Evolutionary conservation across 2,113 vertebrate species (phyloP), one percentile per base, ranked within the genome.

Genomic region (Lepus europaeus): DNA sequence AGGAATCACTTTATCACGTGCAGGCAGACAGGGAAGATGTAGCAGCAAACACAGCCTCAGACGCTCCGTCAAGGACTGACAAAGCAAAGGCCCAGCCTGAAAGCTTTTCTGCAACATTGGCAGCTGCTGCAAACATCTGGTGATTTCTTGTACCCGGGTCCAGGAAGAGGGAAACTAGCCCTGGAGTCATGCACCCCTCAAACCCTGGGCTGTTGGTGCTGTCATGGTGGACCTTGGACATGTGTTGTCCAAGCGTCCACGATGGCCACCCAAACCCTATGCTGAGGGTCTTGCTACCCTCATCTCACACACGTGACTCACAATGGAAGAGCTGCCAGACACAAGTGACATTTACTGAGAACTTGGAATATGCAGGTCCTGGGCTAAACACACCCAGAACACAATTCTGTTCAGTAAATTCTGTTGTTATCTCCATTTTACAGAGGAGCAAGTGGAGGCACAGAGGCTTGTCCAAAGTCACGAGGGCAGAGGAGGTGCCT

Each of bases 91-190:
- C 86, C 64, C 86, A 51, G 82, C 59, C 90, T 92, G 39, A 29
- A 73, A 59, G 76, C 56, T 83, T 88, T 79, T 33, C 83, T 92
- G 89, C 83, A 91, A 89, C 73, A 95, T 74, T 90, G 89, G 74
- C 63, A 69, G 63, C 27, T 45, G 88, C 61, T 84, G 11, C 78
- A 92, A 92, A 87, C 82, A 91, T 92, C 92, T 94, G 79, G 31
- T 68, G 78, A 45, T 81, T 95, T 90, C 86, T 88, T 39, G 79
- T 68, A n/a, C 33, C 45, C 36, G 69, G 61, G 90, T 51, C 39
- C 39, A 74, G 76, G 53, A 20, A 80, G 78, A 93, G 53, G 79
- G 68, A 86, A 61, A 25, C 3, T 0, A 16, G 64, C 53, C 36
- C 23, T 22, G 25, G 70, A 25, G 36, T 9, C 5, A 1, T 61